Evolutionary conservation across 1,140 invertebrate species (phyloP).

Genomic region (Steinernema khuongi): DNA sequence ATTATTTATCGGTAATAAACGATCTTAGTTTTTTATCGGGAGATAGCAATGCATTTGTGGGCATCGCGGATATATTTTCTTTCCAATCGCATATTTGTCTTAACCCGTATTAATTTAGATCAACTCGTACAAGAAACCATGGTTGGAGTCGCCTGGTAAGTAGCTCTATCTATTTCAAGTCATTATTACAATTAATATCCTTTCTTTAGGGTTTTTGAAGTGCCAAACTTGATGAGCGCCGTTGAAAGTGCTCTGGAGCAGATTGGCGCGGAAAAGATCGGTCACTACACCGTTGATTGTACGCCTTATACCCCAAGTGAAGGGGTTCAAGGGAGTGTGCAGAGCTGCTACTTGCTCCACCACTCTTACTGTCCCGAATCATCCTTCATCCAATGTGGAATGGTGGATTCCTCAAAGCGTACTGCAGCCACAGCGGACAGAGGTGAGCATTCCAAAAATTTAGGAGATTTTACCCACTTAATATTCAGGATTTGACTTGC

Average conservation of each 20-base stretch:
- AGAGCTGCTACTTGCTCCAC: not conserved
- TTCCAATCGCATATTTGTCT: too few relatives aligned
- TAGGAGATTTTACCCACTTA: not conserved
- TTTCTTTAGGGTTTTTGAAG: constrained; percentile 6
- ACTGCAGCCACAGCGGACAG: not conserved
- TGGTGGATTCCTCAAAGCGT: not conserved
- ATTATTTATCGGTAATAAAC: too few relatives aligned
- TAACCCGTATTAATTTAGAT: too few relatives aligned
- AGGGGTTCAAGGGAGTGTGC: not conserved
- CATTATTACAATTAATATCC: not conserved
- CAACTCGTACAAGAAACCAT: not conserved
- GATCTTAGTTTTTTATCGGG: too few relatives aligned
- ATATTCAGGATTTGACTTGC: not conserved
- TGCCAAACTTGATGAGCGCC: not conserved
- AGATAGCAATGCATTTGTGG: too few relatives aligned
- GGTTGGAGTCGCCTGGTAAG: constrained; percentile 7
- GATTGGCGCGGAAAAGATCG: not conserved
- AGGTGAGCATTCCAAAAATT: not conserved
- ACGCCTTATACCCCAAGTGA: not conserved
- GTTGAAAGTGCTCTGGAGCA: not conserved
- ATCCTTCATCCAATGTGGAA: not conserved
- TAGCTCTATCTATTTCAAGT: not conserved
- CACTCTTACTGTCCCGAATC: constrained; percentile 1
- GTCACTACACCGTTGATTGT: not conserved
- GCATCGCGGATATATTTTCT: too few relatives aligned